These are phyloP conservation scores for Propsilocerus akamusi DNA, from an alignment of 1,140 invertebrate species.

Conservation along the genomic window DNA sequence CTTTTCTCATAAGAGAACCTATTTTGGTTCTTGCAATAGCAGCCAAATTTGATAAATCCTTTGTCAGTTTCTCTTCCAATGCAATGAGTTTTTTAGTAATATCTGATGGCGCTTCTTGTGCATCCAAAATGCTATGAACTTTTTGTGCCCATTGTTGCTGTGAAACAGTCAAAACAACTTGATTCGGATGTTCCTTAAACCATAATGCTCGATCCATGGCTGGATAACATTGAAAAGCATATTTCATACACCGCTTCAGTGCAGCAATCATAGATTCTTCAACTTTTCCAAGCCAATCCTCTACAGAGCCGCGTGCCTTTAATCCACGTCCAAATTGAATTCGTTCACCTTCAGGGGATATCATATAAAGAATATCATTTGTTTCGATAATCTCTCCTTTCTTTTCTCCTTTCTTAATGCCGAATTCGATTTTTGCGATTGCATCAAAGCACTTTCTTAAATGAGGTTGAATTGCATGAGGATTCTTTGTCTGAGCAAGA, in stretches of 20 bases:
- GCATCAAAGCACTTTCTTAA: slow-evolving; percentile 80
- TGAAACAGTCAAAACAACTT: slow-evolving; percentile 53
- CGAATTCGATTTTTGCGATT: slow-evolving; percentile 62
- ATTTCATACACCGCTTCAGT: slow-evolving; percentile 52
- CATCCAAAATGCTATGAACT: slow-evolving; percentile 51
- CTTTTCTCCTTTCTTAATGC: slow-evolving; percentile 25
- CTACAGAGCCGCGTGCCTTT: slow-evolving; percentile 70
- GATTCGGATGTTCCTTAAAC: slow-evolving; percentile 29
- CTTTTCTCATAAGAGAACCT: slow-evolving; percentile 42
- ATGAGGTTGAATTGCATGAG: slow-evolving; percentile 73
- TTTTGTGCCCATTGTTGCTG: slow-evolving; percentile 72
- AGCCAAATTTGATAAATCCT: slow-evolving; percentile 61
- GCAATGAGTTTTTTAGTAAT: slow-evolving; percentile 33
- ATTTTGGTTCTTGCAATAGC: slow-evolving; percentile 53
- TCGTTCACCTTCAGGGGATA: slow-evolving; percentile 69
- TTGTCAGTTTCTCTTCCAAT: slow-evolving; percentile 49
- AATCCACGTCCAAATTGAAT: slow-evolving; percentile 59
- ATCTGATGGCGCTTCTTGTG: slow-evolving; percentile 18
- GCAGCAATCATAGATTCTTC: slow-evolving; percentile 68
- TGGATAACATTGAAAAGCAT: slow-evolving; percentile 26
- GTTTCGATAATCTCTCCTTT: slow-evolving; percentile 28
- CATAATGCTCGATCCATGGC: slow-evolving; percentile 20
- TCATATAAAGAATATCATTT: slow-evolving; percentile 67
- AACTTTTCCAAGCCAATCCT: slow-evolving; percentile 75
- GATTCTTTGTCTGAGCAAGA: slow-evolving; percentile 71